phyloP scores from a whole-genome alignment of 2,113 vertebrate species.

The Psammodynastes pulverulentus region DNA sequence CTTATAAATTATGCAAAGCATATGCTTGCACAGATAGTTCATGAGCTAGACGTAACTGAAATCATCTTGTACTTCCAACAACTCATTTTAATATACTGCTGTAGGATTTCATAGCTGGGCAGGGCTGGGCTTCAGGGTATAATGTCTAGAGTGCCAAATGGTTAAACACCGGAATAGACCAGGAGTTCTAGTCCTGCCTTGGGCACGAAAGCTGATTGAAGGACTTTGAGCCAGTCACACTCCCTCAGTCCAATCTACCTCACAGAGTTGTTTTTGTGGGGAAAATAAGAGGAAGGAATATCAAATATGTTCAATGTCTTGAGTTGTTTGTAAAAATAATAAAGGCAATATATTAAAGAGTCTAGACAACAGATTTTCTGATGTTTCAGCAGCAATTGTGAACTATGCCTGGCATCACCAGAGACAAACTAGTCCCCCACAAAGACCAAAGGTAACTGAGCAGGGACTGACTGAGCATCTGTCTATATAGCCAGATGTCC shows the following conservation, averaged over 20 bases:
- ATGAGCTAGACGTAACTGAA: background rate
- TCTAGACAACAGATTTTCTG: background rate
- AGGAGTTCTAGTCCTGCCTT: background rate
- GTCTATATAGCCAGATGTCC: background rate
- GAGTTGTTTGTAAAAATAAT: background rate
- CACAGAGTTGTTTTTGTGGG: too few relatives aligned
- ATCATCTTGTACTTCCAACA: background rate
- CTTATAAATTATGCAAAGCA: background rate
- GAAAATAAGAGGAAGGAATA: too few relatives aligned
- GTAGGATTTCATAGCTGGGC: background rate
- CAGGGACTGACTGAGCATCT: background rate
- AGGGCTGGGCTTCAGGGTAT: background rate
- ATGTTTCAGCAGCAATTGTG: background rate
- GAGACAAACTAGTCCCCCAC: background rate
- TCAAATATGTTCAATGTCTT: background rate
- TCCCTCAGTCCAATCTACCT: background rate
- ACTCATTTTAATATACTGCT: background rate
- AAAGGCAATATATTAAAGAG: background rate
- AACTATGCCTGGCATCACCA: background rate
- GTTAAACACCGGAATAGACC: background rate
- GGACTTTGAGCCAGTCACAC: too few relatives aligned
- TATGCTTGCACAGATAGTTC: background rate
- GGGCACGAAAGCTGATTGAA: too few relatives aligned
- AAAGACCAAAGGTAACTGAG: background rate
- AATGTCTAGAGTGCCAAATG: background rate